A percentile compares a stretch with the other conserved stretches of the same genome.
These are phyloP conservation scores for Tauraco hartlaubi DNA, from an alignment of 2,797 vertebrate species.

Conservation along the genomic window DNA sequence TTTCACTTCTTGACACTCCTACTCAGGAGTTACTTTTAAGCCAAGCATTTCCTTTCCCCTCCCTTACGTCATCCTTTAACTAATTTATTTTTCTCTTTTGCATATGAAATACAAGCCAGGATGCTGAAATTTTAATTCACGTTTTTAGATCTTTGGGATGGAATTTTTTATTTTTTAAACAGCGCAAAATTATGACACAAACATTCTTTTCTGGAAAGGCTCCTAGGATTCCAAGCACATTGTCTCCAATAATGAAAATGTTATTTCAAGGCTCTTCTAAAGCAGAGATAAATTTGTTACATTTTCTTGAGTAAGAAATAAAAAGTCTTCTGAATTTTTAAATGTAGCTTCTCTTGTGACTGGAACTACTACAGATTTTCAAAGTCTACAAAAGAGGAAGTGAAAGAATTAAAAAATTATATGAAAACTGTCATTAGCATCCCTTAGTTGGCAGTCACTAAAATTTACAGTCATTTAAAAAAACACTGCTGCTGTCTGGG, in stretches of 20 bases:
- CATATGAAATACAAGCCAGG: neutral
- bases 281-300: neutral
- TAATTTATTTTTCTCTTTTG: conserved; percentile 4
- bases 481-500: conserved; percentile 34
- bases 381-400: neutral
- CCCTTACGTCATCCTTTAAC: neutral
- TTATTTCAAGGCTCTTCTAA: neutral
- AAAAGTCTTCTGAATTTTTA: neutral
- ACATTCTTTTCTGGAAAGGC: neutral
- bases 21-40: neutral
- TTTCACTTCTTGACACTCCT: neutral
- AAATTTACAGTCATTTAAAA: conserved; percentile 26
- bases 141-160: neutral
- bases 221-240: neutral
- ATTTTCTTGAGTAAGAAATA: neutral
- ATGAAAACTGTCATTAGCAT: neutral
- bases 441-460: neutral
- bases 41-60: neutral
- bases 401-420: neutral
- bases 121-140: neutral
- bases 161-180: neutral
- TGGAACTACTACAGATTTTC: neutral
- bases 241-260: neutral
- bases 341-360: neutral
- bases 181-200: neutral